Evolutionary conservation across 1,140 invertebrate genomes (phyloP).

Genomic region (Cydia fagiglandana): DNA sequence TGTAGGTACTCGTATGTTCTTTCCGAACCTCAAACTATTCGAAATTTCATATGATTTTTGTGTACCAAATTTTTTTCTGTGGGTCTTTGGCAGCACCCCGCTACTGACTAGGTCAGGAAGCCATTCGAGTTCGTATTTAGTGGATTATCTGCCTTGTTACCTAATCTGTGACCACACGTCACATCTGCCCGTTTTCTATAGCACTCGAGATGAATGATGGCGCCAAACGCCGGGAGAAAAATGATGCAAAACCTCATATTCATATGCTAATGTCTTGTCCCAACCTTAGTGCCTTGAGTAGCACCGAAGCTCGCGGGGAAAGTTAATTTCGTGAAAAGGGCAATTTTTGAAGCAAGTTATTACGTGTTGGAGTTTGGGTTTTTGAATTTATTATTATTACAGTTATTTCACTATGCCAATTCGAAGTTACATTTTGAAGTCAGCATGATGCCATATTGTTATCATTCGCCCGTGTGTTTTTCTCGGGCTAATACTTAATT

Average conservation of each 20-base stretch:
- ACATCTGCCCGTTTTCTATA: not conserved
- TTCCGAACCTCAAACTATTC: no score
- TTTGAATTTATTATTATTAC: no score
- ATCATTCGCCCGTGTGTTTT: no score
- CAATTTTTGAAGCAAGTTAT: not conserved
- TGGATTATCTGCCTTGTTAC: not conserved
- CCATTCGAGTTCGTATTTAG: not conserved
- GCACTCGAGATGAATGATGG: slow-evolving; percentile 38
- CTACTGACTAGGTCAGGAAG: no score
- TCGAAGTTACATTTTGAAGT: no score
- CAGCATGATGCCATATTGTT: no score
- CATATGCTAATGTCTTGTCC: slow-evolving; percentile 42
- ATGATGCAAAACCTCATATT: slow-evolving; percentile 42
- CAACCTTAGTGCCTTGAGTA: slow-evolving; percentile 3
- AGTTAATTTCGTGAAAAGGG: slow-evolving; percentile 7
- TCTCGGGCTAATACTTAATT: no score
- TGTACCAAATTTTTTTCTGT: no score
- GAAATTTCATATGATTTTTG: no score
- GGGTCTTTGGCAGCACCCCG: no score
- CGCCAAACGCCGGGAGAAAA: slow-evolving; percentile 37
- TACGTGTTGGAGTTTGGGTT: not conserved
- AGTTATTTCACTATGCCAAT: no score
- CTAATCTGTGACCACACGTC: not conserved
- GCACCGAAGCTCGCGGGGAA: not conserved
- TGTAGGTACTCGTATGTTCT: no score